Percentiles rank a stretch among this genome's conserved stretches.
phyloP scores from a whole-genome alignment of 1,140 invertebrate species.

The Gerris buenoi region DNA sequence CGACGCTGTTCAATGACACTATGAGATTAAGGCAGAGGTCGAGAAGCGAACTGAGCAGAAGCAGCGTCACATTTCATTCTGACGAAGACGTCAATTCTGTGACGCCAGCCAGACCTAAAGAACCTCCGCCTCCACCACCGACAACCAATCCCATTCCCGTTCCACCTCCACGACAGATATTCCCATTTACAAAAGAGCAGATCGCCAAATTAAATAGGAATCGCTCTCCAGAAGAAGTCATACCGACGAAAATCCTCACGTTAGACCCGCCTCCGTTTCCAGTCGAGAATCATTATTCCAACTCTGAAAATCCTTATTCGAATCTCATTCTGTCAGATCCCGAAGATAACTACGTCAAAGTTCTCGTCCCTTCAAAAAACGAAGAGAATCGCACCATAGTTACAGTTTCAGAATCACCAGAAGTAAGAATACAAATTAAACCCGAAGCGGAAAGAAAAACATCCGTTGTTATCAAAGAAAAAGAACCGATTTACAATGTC shows the following conservation, averaged over 20 bases:
- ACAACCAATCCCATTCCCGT: conserved; percentile 18
- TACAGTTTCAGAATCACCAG: not conserved
- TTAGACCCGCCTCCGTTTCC: conserved; percentile 3
- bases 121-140: conserved; percentile 31
- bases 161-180: conserved; percentile 23
- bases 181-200: conserved; percentile 21
- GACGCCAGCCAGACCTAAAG: conserved; percentile 21
- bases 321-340: not conserved
- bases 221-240: conserved; percentile 2
- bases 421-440: not conserved
- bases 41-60: conserved; percentile 27
- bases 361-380: conserved; percentile 6
- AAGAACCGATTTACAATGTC: not conserved
- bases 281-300: not conserved
- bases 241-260: conserved; percentile 14
- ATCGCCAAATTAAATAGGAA: conserved; percentile 16
- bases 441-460: not conserved
- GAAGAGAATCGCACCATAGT: conserved; percentile 14
- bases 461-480: not conserved
- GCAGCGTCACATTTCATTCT: not conserved
- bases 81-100: not conserved
- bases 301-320: not conserved
- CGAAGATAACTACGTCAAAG: conserved; percentile 11
- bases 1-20: conserved; percentile 45
- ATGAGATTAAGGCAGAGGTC: conserved; percentile 56